A percentile compares a stretch with the other conserved stretches of the same genome.
Evolutionary conservation across 1,140 invertebrate genomes (phyloP).

Genomic region (Acyrthosiphon pisum): DNA sequence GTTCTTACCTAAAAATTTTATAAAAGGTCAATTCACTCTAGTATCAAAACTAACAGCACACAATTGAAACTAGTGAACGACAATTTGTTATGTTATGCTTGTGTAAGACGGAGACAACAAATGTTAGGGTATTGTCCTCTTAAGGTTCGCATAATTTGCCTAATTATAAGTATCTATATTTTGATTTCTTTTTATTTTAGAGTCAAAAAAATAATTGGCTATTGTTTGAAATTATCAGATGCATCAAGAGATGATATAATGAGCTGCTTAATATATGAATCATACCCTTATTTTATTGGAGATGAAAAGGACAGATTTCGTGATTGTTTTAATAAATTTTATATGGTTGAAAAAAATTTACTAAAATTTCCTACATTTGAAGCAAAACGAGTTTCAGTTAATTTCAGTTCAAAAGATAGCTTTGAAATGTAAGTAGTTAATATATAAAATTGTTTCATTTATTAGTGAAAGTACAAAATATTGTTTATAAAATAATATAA

Average conservation of each 20-base stretch:
- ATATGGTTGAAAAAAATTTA: conserved; percentile 31
- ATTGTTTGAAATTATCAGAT: conserved; percentile 42
- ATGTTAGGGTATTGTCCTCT: too few relatives aligned
- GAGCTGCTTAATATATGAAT: conserved; percentile 45
- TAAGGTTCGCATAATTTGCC: not conserved
- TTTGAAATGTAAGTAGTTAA: conserved; percentile 33
- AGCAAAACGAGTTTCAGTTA: conserved; percentile 28
- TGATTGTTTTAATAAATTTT: conserved; percentile 45
- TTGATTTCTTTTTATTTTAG: not conserved
- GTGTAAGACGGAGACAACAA: too few relatives aligned
- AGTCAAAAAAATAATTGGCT: conserved; percentile 10
- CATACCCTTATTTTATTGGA: conserved; percentile 43
- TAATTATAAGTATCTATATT: not conserved
- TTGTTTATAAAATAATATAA: not conserved
- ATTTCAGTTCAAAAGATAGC: conserved; percentile 9
- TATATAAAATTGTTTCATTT: not conserved
- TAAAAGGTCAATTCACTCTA: too few relatives aligned
- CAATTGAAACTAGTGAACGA: too few relatives aligned
- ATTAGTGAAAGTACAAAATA: not conserved
- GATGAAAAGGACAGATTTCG: conserved; percentile 49
- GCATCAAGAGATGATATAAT: conserved; percentile 39
- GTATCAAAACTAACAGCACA: too few relatives aligned
- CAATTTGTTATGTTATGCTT: too few relatives aligned
- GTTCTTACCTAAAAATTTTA: too few relatives aligned
- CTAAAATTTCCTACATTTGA: conserved; percentile 43